Evolutionary conservation across 2,113 vertebrate species (phyloP), one percentile per base, ranked within the genome.

Genomic region (Pluvianellus socialis): DNA sequence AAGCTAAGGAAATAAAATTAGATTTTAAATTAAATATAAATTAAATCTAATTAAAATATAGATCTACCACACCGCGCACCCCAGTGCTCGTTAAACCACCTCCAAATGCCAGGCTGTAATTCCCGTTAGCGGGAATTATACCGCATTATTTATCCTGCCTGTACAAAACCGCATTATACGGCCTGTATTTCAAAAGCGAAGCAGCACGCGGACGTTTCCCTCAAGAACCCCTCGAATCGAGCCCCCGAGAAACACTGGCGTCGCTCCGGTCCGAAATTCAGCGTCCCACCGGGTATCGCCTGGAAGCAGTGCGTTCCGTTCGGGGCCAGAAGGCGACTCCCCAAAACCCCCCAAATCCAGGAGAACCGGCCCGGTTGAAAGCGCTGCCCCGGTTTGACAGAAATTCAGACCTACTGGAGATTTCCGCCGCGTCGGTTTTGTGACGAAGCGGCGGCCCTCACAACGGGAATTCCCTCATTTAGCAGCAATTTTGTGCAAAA

Each of bases 351-450:
- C 44, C 0, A 59, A 50, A 76, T 59, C 72, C 53, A 35, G 24
- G 20, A 68, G 52, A 4, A 24, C 52, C 44, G 53, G 44, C 44
- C 84, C 49, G 30, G 30, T 76, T 76, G 38, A 56, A 47, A 33
- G 11, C 2, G n/a, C 33, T 5, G 4, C 14, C n/a, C 18, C 19
- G 19, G 20, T 14, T 47, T 28, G 30, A n/a, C 1, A 2, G 17
- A n/a, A 58, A 28, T 42, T 42, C 44, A 76, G 50, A 35, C 24
- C 2, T 2, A 16, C 35, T 42, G 2, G 0, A 50, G 44, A 13
- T 42, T 9, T n/a, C 53, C 16, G 4, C 53, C 30, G n/a, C 20
- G 62, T 12, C 42, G 19, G 35, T 40, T 86, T 40, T 40, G 44
- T 50, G 58, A 42, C 1, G 32, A 52, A 68, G 55, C 63, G 11